Evolutionary conservation across 2,113 vertebrate species (phyloP).

Genomic region (Melanotaenia duboulayi): DNA sequence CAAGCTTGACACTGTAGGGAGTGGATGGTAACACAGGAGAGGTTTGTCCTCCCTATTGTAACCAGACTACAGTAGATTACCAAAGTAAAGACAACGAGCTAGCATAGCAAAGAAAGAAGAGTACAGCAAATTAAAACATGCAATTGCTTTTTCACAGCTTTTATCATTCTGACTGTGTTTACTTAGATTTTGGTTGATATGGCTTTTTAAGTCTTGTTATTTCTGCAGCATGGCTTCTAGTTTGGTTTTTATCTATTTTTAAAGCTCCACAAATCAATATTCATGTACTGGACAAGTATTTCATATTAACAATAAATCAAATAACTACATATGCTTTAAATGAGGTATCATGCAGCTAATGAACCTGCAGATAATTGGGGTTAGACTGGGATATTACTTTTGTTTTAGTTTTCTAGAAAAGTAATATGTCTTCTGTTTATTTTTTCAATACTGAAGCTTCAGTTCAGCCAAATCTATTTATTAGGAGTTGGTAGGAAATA

Average conservation of each 20-base stretch:
- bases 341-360: neutral
- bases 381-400: neutral
- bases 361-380: neutral
- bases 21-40: neutral
- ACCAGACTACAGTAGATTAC: conserved; percentile 29
- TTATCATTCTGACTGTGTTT: neutral
- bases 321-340: neutral
- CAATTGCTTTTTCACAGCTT: neutral
- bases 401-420: no score
- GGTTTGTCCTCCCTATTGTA: conserved; percentile 13
- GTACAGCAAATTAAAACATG: no score
- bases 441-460: neutral
- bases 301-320: neutral
- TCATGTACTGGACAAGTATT: neutral
- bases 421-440: neutral
- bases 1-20: conserved; percentile 20
- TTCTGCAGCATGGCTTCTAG: neutral
- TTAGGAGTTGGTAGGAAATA: no score
- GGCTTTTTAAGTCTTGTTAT: conserved; percentile 5
- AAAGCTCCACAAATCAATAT: conserved; percentile 1
- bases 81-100: conserved; percentile 8
- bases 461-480: no score
- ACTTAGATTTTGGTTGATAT: neutral
- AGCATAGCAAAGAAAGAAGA: conserved; percentile 1
- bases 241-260: conserved; percentile 18